Conservation (phyloP, 2,797 vertebrate genomes). For the Austrolebias charrua region DNA sequence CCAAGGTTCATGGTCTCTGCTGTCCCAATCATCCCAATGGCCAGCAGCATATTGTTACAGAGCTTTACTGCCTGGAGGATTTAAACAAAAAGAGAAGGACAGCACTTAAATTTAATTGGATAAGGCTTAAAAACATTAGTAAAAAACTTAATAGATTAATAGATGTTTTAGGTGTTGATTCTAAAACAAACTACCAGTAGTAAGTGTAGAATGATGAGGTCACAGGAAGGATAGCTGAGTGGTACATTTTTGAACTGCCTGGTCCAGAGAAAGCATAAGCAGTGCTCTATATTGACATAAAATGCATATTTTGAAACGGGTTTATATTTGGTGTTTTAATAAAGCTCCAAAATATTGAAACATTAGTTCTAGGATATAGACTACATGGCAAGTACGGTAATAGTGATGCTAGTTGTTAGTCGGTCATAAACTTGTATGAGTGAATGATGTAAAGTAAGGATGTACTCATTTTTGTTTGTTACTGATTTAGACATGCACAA, state of each 20-base stretch:
- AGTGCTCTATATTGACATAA: no score
- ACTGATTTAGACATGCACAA: no score
- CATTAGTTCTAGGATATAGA: not conserved
- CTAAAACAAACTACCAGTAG: not conserved
- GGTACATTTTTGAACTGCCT: not conserved
- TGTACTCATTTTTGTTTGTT: no score
- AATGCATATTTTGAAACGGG: no score
- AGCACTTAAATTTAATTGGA: conserved; percentile 1
- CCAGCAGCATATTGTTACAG: conserved; percentile 99
- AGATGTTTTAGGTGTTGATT: not conserved
- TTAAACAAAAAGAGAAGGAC: conserved; percentile 31
- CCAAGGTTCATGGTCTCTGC: conserved; percentile 99
- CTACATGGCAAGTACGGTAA: not conserved
- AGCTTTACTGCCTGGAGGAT: conserved; percentile 92
- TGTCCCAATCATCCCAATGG: conserved; percentile 97
- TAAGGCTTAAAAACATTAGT: conserved; percentile 4
- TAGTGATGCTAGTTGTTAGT: not conserved
- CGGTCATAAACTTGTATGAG: not conserved
- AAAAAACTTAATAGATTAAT: not conserved
- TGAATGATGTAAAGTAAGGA: not conserved
- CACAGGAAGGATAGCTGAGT: not conserved
- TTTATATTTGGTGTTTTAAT: not conserved
- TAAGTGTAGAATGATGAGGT: not conserved
- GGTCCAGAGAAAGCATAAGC: no score
- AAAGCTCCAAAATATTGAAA: not conserved